Conservation (phyloP, 2,113 vertebrate genomes). For the Bubalus kerabau region DNA sequence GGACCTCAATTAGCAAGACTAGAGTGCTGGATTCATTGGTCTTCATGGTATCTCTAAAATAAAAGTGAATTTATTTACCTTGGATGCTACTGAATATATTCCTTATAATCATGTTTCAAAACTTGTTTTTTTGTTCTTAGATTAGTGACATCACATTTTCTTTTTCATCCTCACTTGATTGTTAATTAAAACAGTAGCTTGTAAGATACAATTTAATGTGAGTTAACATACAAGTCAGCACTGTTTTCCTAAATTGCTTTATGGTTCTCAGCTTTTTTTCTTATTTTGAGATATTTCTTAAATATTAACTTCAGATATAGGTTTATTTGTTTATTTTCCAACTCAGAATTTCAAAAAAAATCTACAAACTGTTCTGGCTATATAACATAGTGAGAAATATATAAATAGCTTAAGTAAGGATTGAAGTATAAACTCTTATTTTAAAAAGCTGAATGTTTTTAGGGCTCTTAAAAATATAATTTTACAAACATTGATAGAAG, state of each 20-base stretch:
- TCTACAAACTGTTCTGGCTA: neutral
- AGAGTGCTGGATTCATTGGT: neutral
- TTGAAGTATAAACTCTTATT: neutral
- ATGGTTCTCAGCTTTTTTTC: neutral
- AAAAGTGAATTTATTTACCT: neutral
- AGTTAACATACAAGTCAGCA: neutral
- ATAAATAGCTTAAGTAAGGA: neutral
- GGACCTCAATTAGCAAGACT: neutral
- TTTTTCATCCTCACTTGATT: neutral
- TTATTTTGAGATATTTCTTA: neutral
- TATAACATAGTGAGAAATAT: neutral
- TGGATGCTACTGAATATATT: neutral
- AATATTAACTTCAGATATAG: neutral
- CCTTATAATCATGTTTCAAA: neutral
- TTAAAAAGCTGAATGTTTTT: neutral
- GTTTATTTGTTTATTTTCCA: neutral
- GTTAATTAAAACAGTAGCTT: neutral
- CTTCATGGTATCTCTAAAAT: neutral
- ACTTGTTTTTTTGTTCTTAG: neutral
- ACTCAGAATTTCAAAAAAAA: neutral
- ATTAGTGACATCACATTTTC: neutral
- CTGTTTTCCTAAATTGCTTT: neutral
- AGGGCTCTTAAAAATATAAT: neutral
- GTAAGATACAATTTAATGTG: neutral
- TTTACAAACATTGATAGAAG: neutral